Evolutionary conservation across 1,140 invertebrate genomes (phyloP).

Genomic region (Propsilocerus akamusi): DNA sequence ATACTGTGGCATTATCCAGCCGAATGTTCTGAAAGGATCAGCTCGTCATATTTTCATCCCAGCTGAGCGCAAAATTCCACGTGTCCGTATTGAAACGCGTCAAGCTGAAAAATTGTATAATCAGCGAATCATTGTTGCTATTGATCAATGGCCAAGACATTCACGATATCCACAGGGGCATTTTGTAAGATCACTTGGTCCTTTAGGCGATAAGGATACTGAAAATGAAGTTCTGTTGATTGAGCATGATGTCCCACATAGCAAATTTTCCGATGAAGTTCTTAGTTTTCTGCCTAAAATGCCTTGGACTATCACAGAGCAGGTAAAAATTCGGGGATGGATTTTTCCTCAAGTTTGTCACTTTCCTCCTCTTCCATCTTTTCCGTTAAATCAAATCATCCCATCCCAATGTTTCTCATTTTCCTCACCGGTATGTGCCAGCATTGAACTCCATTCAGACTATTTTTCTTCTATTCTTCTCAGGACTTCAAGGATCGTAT

Average conservation of each 20-base stretch:
- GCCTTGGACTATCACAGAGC: constrained; percentile 75
- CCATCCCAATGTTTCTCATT: no score
- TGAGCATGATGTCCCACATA: constrained; percentile 95
- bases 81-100: constrained; percentile 79
- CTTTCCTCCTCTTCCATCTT: no score
- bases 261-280: constrained; percentile 85
- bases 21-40: constrained; percentile 50
- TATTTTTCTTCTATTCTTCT: constrained; percentile 13
- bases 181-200: constrained; percentile 70
- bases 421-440: not conserved
- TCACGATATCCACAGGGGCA: constrained; percentile 64
- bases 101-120: constrained; percentile 61
- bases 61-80: constrained; percentile 75
- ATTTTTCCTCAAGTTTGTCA: not conserved
- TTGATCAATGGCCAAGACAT: constrained; percentile 81
- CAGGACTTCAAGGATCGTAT: constrained; percentile 61
- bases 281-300: constrained; percentile 77
- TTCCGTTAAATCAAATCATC: not conserved
- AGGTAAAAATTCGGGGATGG: constrained; percentile 32
- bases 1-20: constrained; percentile 87
- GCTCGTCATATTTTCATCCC: constrained; percentile 73
- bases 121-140: constrained; percentile 80
- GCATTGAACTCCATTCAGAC: not conserved
- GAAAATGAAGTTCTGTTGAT: constrained; percentile 91
- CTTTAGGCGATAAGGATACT: constrained; percentile 62